phyloP scores from a whole-genome alignment of 2,888 invertebrate genomes.

The Blastobasis adustella region DNA sequence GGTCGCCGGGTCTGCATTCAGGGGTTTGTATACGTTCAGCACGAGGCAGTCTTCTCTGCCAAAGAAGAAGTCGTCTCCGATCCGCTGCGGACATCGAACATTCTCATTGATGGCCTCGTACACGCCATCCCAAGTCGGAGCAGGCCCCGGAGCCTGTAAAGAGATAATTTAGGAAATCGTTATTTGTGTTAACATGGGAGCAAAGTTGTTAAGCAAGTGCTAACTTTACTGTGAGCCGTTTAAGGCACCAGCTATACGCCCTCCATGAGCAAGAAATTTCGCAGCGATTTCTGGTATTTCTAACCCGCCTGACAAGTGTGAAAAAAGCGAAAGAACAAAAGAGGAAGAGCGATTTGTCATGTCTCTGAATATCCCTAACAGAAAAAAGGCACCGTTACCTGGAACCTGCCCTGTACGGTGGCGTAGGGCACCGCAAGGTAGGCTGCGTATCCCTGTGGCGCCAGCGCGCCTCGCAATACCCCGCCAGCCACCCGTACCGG shows the following conservation, averaged over 20 bases:
- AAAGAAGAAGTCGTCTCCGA: conserved; percentile 18
- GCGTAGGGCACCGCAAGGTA: conserved; percentile 53
- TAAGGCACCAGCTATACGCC: too few species aligned
- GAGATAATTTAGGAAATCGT: background rate
- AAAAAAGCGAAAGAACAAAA: too few species aligned
- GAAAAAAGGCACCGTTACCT: background rate
- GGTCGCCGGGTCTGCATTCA: conserved; percentile 17
- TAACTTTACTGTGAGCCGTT: too few species aligned
- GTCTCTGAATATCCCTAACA: too few species aligned
- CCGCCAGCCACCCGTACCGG: conserved; percentile 38
- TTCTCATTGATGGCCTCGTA: conserved; percentile 49
- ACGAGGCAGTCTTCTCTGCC: conserved; percentile 45
- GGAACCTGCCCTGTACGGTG: conserved; percentile 17
- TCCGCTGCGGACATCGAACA: conserved; percentile 38
- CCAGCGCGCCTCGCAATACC: conserved; percentile 35
- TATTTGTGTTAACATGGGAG: too few species aligned
- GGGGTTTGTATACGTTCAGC: conserved; percentile 49
- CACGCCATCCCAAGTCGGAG: conserved; percentile 43
- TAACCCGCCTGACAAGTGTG: too few species aligned
- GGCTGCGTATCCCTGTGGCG: conserved; percentile 31
- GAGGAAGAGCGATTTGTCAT: too few species aligned
- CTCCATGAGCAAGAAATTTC: too few species aligned
- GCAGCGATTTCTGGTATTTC: too few species aligned
- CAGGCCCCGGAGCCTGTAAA: conserved; percentile 50
- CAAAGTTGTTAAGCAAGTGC: too few species aligned